phyloP scores from a whole-genome alignment of 1,140 invertebrate genomes.

The Olivierus martensii region DNA sequence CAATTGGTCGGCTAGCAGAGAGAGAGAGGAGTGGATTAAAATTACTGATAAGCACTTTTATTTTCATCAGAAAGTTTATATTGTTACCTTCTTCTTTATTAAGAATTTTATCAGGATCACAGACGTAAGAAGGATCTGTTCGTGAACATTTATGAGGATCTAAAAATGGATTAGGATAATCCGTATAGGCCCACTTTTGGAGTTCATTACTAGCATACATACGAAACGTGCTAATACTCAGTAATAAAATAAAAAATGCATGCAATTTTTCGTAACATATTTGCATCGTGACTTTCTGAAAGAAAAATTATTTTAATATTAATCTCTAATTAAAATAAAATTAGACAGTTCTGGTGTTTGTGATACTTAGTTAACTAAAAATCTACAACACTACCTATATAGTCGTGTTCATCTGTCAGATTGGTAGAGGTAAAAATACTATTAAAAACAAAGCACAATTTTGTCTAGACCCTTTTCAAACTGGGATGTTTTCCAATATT shows the following conservation, averaged over 20 bases:
- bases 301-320: no score
- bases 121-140: background rate
- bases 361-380: no score
- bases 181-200: background rate
- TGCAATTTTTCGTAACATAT: background rate
- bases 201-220: background rate
- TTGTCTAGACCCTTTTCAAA: no score
- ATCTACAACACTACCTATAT: background rate
- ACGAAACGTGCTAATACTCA: background rate
- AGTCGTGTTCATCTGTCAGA: background rate
- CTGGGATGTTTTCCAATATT: no score
- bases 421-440: no score
- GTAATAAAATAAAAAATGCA: background rate
- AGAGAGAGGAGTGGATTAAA: background rate
- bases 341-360: background rate
- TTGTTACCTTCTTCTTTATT: background rate
- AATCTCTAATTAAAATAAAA: background rate
- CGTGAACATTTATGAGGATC: conserved; percentile 1
- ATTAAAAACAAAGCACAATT: no score
- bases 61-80: no score
- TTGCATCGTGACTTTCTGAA: background rate
- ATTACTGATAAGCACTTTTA: no score
- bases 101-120: conserved; percentile 7
- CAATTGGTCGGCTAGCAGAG: conserved; percentile 1
- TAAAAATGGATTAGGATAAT: conserved; percentile 4